Evolutionary conservation across 2,888 invertebrate species (phyloP), one percentile per base, ranked within the genome.

Genomic region (Dorcus parallelipipedus): DNA sequence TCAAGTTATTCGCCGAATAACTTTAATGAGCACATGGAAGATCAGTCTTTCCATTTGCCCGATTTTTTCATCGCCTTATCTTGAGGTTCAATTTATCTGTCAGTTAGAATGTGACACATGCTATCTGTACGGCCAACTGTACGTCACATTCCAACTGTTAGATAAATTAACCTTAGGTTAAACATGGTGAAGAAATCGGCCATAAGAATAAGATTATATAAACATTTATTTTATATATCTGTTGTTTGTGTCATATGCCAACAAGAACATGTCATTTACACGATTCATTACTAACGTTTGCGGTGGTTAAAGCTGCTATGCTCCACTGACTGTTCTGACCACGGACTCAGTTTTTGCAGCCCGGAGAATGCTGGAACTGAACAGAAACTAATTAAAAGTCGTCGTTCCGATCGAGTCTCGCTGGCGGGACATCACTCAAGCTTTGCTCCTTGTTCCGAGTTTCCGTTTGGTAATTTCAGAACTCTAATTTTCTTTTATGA

Each of bases 341-440:
- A 72, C 68, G 66, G 64, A 64, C 63, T 61, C 61, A 66, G 65
- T 70, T 70, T 70, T 70, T 68, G 67, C 67, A 69, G 69, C 64
- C 67, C 67, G 62, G 68, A 71, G 73, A 75, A 75, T 71, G 72
- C 76, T 74, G 73, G 69, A 75, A 73, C 74, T 75, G 74, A 75
- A 72, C 73, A 74, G 75, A 76, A 76, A 76, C 76, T 76, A 76
- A 76, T 76, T 76, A 76, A 76, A 76, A 76, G 74, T 76, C 75
- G 70, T 72, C 71, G 73, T 71, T 72, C 67, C 73, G 73, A 75
- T 76, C 74, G 74, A 68, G 71, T 69, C 70, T 70, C 67, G 68
- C 69, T 73, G 72, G 71, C 71, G 70, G 69, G 69, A 69, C 73
- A 73, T 74, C 72, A 72, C 69, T 73, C 73, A 74, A 72, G 64